Percentiles rank a stretch among this genome's conserved stretches.
Conservation (phyloP, 2,113 vertebrate genomes). For the Sigmodon hispidus region DNA sequence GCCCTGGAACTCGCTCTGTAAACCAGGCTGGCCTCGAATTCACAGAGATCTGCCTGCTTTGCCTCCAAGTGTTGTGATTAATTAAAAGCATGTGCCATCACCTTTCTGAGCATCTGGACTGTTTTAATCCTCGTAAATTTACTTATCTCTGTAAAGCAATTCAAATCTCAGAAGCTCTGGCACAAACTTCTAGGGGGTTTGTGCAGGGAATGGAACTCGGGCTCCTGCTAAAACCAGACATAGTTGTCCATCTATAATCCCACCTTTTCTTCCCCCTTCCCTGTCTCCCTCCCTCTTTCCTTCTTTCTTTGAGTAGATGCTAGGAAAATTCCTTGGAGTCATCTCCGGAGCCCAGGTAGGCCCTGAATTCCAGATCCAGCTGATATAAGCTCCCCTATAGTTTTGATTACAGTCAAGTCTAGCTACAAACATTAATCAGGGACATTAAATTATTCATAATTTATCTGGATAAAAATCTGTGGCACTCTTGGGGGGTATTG, state of each 20-base stretch:
- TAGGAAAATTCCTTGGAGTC: not conserved
- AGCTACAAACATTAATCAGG: not conserved
- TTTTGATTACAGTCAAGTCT: not conserved
- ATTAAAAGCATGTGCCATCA: not conserved
- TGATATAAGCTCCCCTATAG: not conserved
- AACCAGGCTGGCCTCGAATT: not conserved
- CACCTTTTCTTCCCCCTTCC: not conserved
- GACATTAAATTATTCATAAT: constrained; percentile 7
- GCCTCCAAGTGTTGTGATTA: not conserved
- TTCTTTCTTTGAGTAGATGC: not conserved
- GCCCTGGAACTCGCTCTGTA: not conserved
- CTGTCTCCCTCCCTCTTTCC: not conserved
- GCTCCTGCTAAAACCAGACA: too few species aligned
- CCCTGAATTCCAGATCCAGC: not conserved
- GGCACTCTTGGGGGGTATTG: not conserved
- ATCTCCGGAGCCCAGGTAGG: not conserved
- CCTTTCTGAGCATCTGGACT: not conserved
- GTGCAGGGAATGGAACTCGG: not conserved
- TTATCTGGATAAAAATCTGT: constrained; percentile 47
- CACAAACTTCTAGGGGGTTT: not conserved
- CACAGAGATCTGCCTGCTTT: not conserved
- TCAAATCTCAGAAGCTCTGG: constrained; percentile 1
- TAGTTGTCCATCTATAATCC: too few species aligned
- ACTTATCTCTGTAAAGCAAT: constrained; percentile 9
- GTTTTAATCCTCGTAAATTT: constrained; percentile 24